Percentiles rank a stretch among this genome's conserved stretches.
phyloP scores from a whole-genome alignment of 1,140 invertebrate species.

The Rhynchophorus ferrugineus region DNA sequence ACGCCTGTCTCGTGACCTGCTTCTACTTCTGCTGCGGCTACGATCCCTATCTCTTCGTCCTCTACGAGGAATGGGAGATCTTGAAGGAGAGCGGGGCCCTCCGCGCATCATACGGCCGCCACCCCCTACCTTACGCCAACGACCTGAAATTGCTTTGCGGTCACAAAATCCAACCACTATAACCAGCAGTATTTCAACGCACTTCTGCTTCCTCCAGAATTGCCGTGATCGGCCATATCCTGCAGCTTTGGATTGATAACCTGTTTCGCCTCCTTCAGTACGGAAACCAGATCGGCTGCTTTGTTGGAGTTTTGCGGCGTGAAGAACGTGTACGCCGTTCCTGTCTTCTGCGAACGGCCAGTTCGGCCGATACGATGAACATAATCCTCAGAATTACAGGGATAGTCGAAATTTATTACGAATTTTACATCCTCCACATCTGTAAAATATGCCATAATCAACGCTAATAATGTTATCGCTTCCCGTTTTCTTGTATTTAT shows the following conservation, averaged over 20 bases:
- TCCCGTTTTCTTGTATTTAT: too few species aligned
- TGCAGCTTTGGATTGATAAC: slow-evolving; percentile 67
- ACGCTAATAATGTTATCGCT: neutral
- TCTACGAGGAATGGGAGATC: slow-evolving; percentile 29
- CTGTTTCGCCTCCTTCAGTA: slow-evolving; percentile 93
- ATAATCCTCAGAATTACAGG: slow-evolving; percentile 98
- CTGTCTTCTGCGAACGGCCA: slow-evolving; percentile 87
- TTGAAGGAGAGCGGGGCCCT: slow-evolving; percentile 19
- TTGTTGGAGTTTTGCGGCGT: slow-evolving; percentile 88
- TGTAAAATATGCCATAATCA: slow-evolving; percentile 45
- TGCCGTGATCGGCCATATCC: slow-evolving; percentile 50
- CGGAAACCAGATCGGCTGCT: slow-evolving; percentile 84
- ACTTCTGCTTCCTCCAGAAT: slow-evolving; percentile 19
- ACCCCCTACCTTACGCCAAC: slow-evolving; percentile 29
- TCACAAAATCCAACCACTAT: neutral
- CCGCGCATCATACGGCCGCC: slow-evolving; percentile 15
- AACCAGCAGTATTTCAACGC: slow-evolving; percentile 2
- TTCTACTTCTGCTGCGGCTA: slow-evolving; percentile 21
- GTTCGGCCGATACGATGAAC: slow-evolving; percentile 99
- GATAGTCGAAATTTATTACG: slow-evolving; percentile 99
- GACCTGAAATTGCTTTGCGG: slow-evolving; percentile 20
- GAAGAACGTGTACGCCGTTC: slow-evolving; percentile 98
- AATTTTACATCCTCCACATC: slow-evolving; percentile 99
- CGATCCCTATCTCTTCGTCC: slow-evolving; percentile 27
- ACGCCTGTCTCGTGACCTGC: slow-evolving; percentile 24